Percentiles rank a stretch among this genome's conserved stretches.
These are phyloP conservation scores for Aelia acuminata DNA, from an alignment of 2,888 invertebrate species.

Conservation along the genomic window DNA sequence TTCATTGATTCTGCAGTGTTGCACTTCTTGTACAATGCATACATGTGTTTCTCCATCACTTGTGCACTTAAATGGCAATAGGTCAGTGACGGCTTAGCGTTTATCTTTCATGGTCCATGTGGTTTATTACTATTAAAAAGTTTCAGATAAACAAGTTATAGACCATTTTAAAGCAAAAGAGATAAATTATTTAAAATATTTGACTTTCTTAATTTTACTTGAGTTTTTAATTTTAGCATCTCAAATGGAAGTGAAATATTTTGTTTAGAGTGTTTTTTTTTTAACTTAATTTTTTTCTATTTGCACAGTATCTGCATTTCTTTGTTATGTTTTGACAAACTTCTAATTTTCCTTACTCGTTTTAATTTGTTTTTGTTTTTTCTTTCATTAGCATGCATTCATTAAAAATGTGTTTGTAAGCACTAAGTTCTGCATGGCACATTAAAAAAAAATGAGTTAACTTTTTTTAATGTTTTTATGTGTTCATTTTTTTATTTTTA, in stretches of 20 bases:
- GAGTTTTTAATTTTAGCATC: not conserved
- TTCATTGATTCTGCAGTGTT: not conserved
- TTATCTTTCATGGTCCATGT: not conserved
- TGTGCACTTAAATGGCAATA: slow-evolving; percentile 23
- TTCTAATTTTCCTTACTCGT: not conserved
- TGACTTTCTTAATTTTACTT: not conserved
- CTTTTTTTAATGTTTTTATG: not conserved
- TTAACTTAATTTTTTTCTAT: not conserved
- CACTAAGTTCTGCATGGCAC: slow-evolving; percentile 53
- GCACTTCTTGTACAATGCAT: slow-evolving; percentile 34
- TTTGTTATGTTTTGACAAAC: slow-evolving; percentile 19
- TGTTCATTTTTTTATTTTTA: not conserved
- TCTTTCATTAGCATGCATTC: not conserved
- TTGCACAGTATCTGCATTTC: not conserved
- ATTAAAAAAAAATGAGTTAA: not conserved
- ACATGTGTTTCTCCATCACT: slow-evolving; percentile 29
- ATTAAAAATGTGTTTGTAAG: slow-evolving; percentile 40
- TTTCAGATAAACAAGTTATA: not conserved
- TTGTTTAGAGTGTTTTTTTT: not conserved
- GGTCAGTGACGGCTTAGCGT: not conserved
- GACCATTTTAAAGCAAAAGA: not conserved
- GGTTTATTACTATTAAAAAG: not conserved
- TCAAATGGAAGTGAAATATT: not conserved
- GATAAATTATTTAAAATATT: not conserved
- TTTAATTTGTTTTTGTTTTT: not conserved